phyloP scores from a whole-genome alignment of 2,113 vertebrate species.

The Nerophis ophidion region DNA sequence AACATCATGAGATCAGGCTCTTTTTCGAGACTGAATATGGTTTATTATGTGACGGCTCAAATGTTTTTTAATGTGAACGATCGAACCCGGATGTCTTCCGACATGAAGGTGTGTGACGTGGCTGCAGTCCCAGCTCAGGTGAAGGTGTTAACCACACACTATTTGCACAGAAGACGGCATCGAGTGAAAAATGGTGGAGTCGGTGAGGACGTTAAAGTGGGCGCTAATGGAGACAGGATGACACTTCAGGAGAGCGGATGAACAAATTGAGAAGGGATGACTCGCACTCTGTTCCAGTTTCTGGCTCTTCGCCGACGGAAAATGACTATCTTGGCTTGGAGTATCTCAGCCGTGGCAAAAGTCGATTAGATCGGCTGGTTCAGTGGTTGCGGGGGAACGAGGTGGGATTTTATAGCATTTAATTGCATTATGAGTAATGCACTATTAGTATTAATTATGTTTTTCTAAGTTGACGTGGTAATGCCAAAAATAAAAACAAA shows the following conservation, averaged over 20 bases:
- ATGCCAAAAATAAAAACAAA: no score
- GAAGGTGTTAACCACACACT: conserved; percentile 27
- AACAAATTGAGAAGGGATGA: conserved; percentile 50
- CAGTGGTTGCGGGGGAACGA: conserved; percentile 19
- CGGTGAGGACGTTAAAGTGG: conserved; percentile 44
- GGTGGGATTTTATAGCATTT: conserved; percentile 1
- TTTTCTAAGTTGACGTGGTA: background rate
- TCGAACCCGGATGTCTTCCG: conserved; percentile 42
- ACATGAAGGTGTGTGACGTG: conserved; percentile 15
- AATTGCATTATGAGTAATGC: conserved; percentile 2
- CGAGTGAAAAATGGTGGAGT: conserved; percentile 50
- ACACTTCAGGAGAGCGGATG: conserved; percentile 53
- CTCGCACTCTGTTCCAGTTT: conserved; percentile 40
- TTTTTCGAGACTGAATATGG: no score
- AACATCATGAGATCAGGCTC: no score
- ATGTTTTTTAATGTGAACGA: conserved; percentile 62
- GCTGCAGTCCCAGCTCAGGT: conserved; percentile 11
- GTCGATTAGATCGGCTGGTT: conserved; percentile 20
- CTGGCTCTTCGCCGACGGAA: conserved; percentile 48
- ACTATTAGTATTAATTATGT: background rate
- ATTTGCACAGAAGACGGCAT: conserved; percentile 46
- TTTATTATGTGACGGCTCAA: no score
- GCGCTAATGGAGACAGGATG: conserved; percentile 57
- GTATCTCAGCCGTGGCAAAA: conserved; percentile 34
- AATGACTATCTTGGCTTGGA: conserved; percentile 54